Percentiles rank a stretch among this genome's conserved stretches.
Evolutionary conservation across 64 coral and sea anemone genomes (phyloP).

Genomic region (Platygyra sinensis): DNA sequence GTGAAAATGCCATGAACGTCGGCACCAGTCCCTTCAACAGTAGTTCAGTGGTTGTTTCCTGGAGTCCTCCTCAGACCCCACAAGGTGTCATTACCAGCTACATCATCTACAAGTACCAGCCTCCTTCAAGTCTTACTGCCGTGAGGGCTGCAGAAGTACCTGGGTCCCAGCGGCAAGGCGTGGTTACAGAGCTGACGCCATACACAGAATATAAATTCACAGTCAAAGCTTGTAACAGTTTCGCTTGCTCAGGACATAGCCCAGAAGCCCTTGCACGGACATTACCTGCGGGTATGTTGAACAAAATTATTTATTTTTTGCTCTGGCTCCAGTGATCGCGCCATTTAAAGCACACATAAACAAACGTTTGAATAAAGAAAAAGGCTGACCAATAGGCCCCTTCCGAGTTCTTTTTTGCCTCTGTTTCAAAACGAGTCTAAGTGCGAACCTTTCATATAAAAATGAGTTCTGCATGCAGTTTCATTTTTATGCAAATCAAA

Average conservation of each 20-base stretch:
- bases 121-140: constrained; percentile 37
- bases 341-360: too few relatives aligned
- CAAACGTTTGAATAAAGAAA: too few relatives aligned
- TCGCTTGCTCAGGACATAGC: constrained; percentile 71
- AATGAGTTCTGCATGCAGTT: too few relatives aligned
- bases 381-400: too few relatives aligned
- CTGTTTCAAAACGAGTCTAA: too few relatives aligned
- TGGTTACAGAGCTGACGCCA: constrained; percentile 44
- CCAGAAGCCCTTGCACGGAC: constrained; percentile 52
- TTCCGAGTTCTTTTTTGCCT: too few relatives aligned
- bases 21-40: constrained; percentile 36
- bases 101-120: constrained; percentile 63
- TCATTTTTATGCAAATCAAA: too few relatives aligned
- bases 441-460: too few relatives aligned
- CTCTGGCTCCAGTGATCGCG: too few relatives aligned
- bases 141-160: constrained; percentile 43
- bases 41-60: constrained; percentile 53
- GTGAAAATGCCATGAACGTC: constrained; percentile 62
- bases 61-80: constrained; percentile 77
- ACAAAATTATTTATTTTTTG: too few relatives aligned
- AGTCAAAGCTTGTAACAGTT: constrained; percentile 83
- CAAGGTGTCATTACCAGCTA: constrained; percentile 73
- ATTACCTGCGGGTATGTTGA: constrained; percentile 48
- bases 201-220: constrained; percentile 81
- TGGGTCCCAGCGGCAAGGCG: constrained; percentile 27